phyloP scores from a whole-genome alignment of 1,140 invertebrate genomes.

The Drosophila obscura region DNA sequence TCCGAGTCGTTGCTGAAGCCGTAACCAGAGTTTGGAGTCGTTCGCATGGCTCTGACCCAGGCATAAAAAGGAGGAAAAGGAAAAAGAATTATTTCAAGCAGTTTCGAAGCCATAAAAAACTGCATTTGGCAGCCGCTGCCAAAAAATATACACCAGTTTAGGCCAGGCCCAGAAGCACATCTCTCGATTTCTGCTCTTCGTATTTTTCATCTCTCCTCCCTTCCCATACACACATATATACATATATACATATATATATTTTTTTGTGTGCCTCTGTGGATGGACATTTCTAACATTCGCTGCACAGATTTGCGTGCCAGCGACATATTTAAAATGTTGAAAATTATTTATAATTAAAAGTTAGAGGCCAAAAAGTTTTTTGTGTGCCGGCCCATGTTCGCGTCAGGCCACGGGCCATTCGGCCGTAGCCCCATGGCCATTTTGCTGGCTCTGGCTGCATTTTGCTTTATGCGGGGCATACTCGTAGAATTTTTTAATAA shows the following conservation, averaged over 20 bases:
- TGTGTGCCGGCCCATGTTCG: conserved; percentile 22
- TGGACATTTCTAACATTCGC: conserved; percentile 61
- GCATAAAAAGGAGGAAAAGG: conserved; percentile 50
- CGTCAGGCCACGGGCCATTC: conserved; percentile 17
- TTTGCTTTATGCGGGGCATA: conserved; percentile 23
- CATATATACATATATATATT: background rate
- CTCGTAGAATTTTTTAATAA: conserved; percentile 68
- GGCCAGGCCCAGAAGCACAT: background rate
- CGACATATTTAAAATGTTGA: conserved; percentile 81
- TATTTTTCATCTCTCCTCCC: conserved; percentile 35
- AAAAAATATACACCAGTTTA: conserved; percentile 38
- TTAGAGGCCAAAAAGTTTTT: conserved; percentile 78
- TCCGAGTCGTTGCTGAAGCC: conserved; percentile 12
- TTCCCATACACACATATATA: background rate
- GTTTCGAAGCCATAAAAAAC: conserved; percentile 80
- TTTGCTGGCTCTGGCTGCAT: conserved; percentile 17
- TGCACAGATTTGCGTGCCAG: conserved; percentile 79
- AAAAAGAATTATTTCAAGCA: conserved; percentile 77
- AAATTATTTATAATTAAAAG: conserved; percentile 83
- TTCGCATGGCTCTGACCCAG: conserved; percentile 59
- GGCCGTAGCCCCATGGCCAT: conserved; percentile 19
- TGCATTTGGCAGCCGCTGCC: conserved; percentile 75
- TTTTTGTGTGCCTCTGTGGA: conserved; percentile 23
- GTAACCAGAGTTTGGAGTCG: conserved; percentile 13
- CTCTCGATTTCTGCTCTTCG: conserved; percentile 40